Evolutionary conservation across 2,113 vertebrate species (phyloP), one percentile per base, ranked within the genome.

Genomic region (Tauraco erythrolophus): DNA sequence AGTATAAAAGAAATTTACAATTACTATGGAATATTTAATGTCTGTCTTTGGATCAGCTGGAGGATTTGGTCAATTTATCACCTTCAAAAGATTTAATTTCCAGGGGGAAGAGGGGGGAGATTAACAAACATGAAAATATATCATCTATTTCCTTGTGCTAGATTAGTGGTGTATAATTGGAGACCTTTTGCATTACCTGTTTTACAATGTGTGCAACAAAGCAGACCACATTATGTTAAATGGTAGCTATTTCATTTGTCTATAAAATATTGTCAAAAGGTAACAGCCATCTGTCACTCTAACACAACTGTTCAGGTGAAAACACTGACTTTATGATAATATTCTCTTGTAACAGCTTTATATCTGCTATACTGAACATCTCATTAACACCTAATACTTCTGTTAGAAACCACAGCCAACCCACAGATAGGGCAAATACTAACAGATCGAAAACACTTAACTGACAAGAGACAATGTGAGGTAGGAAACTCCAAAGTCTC

Each of bases 231-330:
- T 85, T 62, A 86, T 14, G 23, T 83, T 84, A 94, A 95, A 88
- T 43, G 17, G 45, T 90, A 86, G 27, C 61, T 65, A 53, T 68
- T 96, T 86, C 64, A 88, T 31, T 92, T 68, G 25, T 56, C 71
- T 84, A 28, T 76, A 94, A 96, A 96, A 92, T 53, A 91, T 1
- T 97, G 61, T 79, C 56, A 61, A 53, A 94, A 74, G 56, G 5
- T 65, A 89, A 90, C 14, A 92, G 64, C 68, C 84, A 82, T 90
- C 92, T 95, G 91, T 41, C 88, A 54, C 35, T 89, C 51, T 30
- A 21, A 22, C 14, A 23, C 82, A 93, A 95, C 7, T 82, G 68
- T 64, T 84, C 54, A 84, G 72, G 86, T 97, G 64, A 90, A 94
- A 96, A 91, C 17, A 48, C 14, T 65, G 70, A 84, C 70, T 96